Conservation (phyloP, 1,140 invertebrate genomes). For the Conus betulinus region DNA sequence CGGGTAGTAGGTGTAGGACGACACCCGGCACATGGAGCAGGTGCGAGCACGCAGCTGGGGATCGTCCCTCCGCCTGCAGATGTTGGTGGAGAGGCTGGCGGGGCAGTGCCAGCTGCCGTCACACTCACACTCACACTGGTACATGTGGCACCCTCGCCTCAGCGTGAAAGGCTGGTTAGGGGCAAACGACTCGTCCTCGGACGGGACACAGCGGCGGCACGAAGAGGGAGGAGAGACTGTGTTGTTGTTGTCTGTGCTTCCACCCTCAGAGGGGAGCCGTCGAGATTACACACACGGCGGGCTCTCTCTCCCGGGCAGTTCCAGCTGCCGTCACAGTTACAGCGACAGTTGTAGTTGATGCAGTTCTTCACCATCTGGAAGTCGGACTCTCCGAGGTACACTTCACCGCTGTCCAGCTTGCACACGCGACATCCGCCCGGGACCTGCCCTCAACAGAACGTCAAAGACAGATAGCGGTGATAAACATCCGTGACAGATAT, state of each 20-base stretch:
- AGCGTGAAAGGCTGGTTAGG: conserved; percentile 41
- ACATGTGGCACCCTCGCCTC: conserved; percentile 49
- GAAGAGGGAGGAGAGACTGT: neutral
- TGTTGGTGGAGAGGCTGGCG: conserved; percentile 29
- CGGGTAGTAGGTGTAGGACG: conserved; percentile 35
- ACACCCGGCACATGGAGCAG: conserved; percentile 43
- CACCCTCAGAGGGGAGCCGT: conserved; percentile 13
- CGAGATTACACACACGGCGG: conserved; percentile 41
- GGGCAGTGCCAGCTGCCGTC: conserved; percentile 56
- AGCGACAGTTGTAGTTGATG: conserved; percentile 50
- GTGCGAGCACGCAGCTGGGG: conserved; percentile 19
- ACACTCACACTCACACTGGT: conserved; percentile 59
- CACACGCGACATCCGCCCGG: conserved; percentile 55
- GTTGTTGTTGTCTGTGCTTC: neutral
- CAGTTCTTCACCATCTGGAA: conserved; percentile 56
- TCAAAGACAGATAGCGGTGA: too few species aligned
- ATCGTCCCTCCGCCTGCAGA: conserved; percentile 30
- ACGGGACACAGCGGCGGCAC: conserved; percentile 26
- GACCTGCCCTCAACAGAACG: neutral
- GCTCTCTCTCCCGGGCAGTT: conserved; percentile 51
- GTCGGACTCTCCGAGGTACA: conserved; percentile 44
- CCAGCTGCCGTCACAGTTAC: conserved; percentile 53
- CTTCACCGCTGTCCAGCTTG: conserved; percentile 39
- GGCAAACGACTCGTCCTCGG: conserved; percentile 36
- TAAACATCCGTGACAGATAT: too few species aligned